Evolutionary conservation across 2,113 vertebrate species (phyloP).

Genomic region (Myrmecobius fasciatus): DNA sequence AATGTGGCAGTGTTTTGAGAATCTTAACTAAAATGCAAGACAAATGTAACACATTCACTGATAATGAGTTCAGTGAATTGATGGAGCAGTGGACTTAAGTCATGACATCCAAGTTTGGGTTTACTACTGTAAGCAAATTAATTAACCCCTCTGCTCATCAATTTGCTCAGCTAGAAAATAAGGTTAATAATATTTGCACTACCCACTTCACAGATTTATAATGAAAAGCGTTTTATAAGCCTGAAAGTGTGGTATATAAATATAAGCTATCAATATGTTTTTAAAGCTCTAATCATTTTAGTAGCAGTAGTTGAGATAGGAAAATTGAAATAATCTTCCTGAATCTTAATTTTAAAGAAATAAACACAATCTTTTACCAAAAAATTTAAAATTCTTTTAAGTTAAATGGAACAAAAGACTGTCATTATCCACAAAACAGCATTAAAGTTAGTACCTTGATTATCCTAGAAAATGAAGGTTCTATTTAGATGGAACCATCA

Average conservation of each 20-base stretch:
- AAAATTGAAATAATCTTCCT: not conserved
- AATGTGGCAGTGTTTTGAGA: not conserved
- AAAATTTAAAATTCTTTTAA: not conserved
- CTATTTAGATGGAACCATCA: not conserved
- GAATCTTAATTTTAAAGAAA: not conserved
- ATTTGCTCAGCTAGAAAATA: not conserved
- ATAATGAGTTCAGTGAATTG: not conserved
- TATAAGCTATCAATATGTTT: not conserved
- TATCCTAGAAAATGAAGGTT: not conserved
- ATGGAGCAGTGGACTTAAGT: not conserved
- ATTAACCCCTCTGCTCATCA: not conserved
- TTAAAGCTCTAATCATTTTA: not conserved
- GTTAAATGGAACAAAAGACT: not conserved
- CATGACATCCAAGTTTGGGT: not conserved
- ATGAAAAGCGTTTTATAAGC: not conserved
- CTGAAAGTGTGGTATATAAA: not conserved
- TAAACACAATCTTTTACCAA: not conserved
- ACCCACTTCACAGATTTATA: not conserved
- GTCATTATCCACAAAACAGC: not conserved
- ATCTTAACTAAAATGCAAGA: not conserved
- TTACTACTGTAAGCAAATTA: not conserved
- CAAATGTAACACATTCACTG: not conserved
- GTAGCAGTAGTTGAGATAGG: not conserved
- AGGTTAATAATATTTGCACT: not conserved
- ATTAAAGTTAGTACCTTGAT: not conserved